Conservation (phyloP, 2,888 invertebrate genomes). For the Cancer borealis region DNA sequence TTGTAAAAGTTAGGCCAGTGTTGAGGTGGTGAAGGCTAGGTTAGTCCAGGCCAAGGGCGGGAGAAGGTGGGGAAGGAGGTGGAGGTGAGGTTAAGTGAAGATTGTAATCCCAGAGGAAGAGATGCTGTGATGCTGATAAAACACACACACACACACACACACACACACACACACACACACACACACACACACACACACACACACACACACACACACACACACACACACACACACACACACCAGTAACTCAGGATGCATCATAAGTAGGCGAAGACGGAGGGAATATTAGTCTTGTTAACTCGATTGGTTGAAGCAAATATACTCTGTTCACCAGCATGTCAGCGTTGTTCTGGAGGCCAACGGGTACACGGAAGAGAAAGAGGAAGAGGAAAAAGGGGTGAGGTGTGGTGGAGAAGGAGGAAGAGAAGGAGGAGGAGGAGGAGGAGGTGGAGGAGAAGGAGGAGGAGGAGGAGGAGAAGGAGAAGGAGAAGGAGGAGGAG, state of each 20-base stretch:
- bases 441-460: background rate
- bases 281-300: background rate
- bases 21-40: too few relatives aligned
- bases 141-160: conserved; percentile 20
- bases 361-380: background rate
- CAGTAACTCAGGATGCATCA: background rate
- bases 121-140: background rate
- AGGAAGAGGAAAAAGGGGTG: background rate
- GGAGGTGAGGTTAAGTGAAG: too few relatives aligned
- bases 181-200: background rate
- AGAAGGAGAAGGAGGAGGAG: background rate
- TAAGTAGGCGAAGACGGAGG: background rate
- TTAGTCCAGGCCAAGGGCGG: too few relatives aligned
- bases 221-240: background rate
- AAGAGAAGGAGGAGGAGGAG: too few relatives aligned
- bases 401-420: too few relatives aligned
- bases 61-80: too few relatives aligned
- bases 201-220: too few relatives aligned
- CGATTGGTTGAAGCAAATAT: background rate
- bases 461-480: background rate
- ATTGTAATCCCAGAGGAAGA: too few relatives aligned
- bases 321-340: background rate
- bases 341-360: background rate
- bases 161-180: background rate
- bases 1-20: too few relatives aligned